Evolutionary conservation across 1,140 invertebrate species (phyloP), one percentile per base, ranked within the genome.

Genomic region (Hypothenemus hampei): DNA sequence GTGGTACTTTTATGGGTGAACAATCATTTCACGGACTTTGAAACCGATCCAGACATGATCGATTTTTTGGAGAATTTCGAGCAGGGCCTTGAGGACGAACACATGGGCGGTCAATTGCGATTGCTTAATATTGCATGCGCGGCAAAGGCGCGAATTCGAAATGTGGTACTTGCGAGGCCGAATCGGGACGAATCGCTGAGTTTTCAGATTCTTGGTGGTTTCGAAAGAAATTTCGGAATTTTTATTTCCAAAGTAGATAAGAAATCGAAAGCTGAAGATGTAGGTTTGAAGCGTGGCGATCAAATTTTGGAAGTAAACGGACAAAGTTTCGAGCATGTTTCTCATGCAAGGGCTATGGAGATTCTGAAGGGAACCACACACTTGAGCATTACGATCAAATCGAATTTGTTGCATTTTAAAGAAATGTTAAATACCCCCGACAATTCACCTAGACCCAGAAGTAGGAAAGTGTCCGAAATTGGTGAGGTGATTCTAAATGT

Each of bases 21-120:
- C 71, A 98, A 98, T 73, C 96, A 99, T 76, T 99, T 98, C 68
- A 97, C 94, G 19, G 97, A 99, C 71, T 99, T 99, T 75, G 97
- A 99, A 75, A 94, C 86, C 4, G 89, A 96, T 76, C 85, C 91
- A 21, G 82, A 84, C 24, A 96, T 99, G 93, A 96, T 96, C 83
- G 91, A 94, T 60, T 96, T 97, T 69, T 73, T 99, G 36, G 93
- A 98, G 72, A 84, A 84, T 43, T 98, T 98, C 77, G 94, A 98
- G 75, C 75, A 78, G 35, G 82, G 82, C 47, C 74, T 97, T 43
- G 91, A 93, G 65, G 75, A 78, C 55, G 87, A 92, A 63, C 89
- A 89, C 65, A 88, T 94, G 87, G 80, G 84, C 40, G 88, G 86
- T 24, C 85, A 90, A 67, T 75, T 88, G 54, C 77, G 83, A 60